phyloP scores from a whole-genome alignment of 2,113 vertebrate species.

The Hemichromis elongatus region DNA sequence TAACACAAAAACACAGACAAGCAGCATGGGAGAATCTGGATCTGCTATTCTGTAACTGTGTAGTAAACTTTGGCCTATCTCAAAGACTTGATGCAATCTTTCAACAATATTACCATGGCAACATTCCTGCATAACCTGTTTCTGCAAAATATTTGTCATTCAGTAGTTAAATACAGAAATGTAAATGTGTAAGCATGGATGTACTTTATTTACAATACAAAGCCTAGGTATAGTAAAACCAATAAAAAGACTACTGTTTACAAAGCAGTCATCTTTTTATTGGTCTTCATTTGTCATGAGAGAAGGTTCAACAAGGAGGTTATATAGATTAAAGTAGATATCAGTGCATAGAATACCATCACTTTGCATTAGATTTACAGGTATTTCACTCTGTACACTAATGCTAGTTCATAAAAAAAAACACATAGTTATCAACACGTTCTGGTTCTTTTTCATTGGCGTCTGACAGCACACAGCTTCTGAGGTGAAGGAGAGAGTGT shows the following conservation, averaged over 20 bases:
- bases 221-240: background rate
- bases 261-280: background rate
- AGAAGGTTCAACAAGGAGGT: background rate
- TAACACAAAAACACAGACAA: background rate
- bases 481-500: conserved; percentile 37
- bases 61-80: background rate
- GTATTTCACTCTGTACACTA: background rate
- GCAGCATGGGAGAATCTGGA: background rate
- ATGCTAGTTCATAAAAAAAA: background rate
- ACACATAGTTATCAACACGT: background rate
- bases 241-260: background rate
- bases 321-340: background rate
- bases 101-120: background rate
- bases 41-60: background rate
- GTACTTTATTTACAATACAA: background rate
- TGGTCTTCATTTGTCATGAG: background rate
- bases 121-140: background rate
- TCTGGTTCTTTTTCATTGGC: background rate
- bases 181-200: background rate
- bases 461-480: conserved; percentile 50
- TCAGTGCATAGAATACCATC: background rate
- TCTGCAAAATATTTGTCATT: background rate
- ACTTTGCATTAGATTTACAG: background rate
- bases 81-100: accelerated
- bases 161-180: background rate